phyloP scores from a whole-genome alignment of 2,888 invertebrate genomes.

The Mylabris sibirica region DNA sequence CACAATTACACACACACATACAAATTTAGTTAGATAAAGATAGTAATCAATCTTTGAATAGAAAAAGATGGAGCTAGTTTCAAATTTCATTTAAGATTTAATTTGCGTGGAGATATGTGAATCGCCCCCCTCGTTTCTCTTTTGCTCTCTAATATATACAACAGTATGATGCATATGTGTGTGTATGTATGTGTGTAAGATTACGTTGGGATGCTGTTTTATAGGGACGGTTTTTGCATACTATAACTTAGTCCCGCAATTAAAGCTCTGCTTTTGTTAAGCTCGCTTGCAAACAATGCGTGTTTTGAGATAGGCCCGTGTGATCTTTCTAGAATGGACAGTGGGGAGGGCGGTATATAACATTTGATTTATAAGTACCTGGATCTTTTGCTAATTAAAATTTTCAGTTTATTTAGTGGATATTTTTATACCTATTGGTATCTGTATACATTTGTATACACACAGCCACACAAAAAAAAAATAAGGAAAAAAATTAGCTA shows the following conservation, averaged over 20 bases:
- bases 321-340: constrained; percentile 55
- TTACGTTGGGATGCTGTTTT: constrained; percentile 39
- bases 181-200: constrained; percentile 40
- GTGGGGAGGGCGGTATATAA: constrained; percentile 44
- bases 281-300: constrained; percentile 58
- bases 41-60: constrained; percentile 9
- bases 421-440: background rate
- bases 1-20: background rate
- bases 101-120: constrained; percentile 59
- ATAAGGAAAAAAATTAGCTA: background rate
- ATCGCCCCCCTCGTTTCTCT: constrained; percentile 47
- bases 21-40: background rate
- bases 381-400: constrained; percentile 59
- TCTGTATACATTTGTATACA: background rate
- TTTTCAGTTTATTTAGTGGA: constrained; percentile 50
- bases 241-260: constrained; percentile 49
- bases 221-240: constrained; percentile 45
- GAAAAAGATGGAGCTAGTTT: constrained; percentile 56
- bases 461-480: background rate
- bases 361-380: constrained; percentile 57
- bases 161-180: background rate
- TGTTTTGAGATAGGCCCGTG: constrained; percentile 51
- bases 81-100: constrained; percentile 63
- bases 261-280: constrained; percentile 59
- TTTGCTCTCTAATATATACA: background rate